Percentiles rank a stretch among this genome's conserved stretches.
Evolutionary conservation across 2,113 vertebrate genomes (phyloP).

Genomic region (Aldabrachelys gigantea): DNA sequence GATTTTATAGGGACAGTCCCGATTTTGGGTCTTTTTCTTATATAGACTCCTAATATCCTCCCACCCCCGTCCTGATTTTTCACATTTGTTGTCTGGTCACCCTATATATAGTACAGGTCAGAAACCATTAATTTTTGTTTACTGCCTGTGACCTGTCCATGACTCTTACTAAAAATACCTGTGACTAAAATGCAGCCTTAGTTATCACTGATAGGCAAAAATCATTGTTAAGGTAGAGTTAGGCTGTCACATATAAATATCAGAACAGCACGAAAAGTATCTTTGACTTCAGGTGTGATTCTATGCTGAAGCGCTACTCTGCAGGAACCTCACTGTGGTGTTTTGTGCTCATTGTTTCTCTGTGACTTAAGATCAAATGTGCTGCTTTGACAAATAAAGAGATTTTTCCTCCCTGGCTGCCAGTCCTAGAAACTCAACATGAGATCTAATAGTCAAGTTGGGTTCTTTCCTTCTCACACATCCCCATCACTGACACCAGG

Average conservation of each 20-base stretch:
- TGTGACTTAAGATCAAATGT: background rate
- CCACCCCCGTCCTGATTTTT: too few relatives aligned
- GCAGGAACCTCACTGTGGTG: background rate
- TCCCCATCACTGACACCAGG: background rate
- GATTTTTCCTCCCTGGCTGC: background rate
- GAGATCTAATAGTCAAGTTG: background rate
- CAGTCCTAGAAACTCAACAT: background rate
- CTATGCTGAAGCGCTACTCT: background rate
- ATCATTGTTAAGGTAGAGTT: background rate
- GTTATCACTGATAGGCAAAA: background rate
- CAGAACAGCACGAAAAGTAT: background rate
- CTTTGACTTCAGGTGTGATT: background rate
- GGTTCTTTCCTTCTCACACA: background rate
- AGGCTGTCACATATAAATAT: background rate
- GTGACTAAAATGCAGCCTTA: too few relatives aligned
- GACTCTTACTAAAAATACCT: too few relatives aligned
- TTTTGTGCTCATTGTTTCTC: background rate
- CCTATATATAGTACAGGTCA: too few relatives aligned
- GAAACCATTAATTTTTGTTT: too few relatives aligned
- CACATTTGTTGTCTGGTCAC: too few relatives aligned
- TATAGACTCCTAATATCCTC: too few relatives aligned
- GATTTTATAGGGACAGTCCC: too few relatives aligned
- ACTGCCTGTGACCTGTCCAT: too few relatives aligned
- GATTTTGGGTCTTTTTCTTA: too few relatives aligned
- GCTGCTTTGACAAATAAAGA: background rate